Evolutionary conservation across 2,797 vertebrate genomes (phyloP).

Genomic region (Streptopelia turtur): DNA sequence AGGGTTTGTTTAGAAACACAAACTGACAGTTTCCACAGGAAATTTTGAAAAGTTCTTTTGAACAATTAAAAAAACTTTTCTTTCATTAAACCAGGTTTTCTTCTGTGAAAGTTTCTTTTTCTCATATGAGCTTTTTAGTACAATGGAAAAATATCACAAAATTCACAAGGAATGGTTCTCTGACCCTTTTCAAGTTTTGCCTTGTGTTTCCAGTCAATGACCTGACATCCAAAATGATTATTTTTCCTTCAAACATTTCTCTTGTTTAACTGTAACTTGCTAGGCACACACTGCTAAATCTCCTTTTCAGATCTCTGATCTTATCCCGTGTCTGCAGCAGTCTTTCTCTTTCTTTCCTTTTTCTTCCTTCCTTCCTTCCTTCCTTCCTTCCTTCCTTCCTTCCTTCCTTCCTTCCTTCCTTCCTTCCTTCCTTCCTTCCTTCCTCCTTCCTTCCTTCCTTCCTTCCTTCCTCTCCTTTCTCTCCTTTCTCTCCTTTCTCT

Average conservation of each 20-base stretch:
- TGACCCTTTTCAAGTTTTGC: neutral
- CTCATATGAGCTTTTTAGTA: neutral
- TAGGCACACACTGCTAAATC: neutral
- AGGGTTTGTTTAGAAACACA: neutral
- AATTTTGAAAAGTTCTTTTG: neutral
- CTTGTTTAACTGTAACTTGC: neutral
- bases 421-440: too few relatives aligned
- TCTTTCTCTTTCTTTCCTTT: too few relatives aligned
- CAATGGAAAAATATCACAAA: neutral
- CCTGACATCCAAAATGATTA: neutral
- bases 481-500: neutral
- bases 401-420: too few relatives aligned
- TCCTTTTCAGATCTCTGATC: neutral
- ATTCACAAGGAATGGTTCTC: neutral
- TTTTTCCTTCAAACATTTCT: neutral
- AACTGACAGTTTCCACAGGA: neutral
- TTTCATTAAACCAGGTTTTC: accelerated
- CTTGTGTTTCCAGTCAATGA: neutral
- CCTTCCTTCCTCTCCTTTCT: too few relatives aligned
- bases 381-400: too few relatives aligned
- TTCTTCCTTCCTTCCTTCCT: too few relatives aligned
- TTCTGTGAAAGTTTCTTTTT: neutral
- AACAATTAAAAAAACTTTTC: neutral
- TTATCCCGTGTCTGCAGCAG: neutral
- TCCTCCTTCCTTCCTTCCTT: too few relatives aligned